These are phyloP conservation scores for Chloroclysta siterata DNA, from an alignment of 2,888 invertebrate species.

Conservation along the genomic window DNA sequence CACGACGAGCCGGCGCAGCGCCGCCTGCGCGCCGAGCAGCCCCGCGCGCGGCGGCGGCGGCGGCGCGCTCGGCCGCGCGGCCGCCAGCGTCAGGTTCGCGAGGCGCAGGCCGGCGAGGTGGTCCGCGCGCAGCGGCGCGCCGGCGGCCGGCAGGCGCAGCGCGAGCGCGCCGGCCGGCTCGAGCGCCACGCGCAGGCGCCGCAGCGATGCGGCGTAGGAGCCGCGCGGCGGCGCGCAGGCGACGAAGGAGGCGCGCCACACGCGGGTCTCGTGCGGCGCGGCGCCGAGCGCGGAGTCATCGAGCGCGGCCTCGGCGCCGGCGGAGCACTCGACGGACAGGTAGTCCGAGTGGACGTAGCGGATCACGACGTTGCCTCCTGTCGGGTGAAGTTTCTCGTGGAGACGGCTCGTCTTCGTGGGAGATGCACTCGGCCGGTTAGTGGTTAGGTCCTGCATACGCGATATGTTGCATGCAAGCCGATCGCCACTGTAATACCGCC, in stretches of 20 bases:
- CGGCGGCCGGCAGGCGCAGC: constrained; percentile 23
- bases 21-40: constrained; percentile 20
- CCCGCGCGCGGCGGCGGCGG: constrained; percentile 24
- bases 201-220: constrained; percentile 21
- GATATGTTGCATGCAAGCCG: too few relatives aligned
- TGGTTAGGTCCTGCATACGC: too few relatives aligned
- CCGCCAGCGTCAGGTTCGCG: constrained; percentile 25
- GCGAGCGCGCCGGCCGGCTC: not conserved
- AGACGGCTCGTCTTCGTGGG: too few relatives aligned
- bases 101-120: constrained; percentile 33
- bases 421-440: too few relatives aligned
- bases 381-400: not conserved
- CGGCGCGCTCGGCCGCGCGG: constrained; percentile 27
- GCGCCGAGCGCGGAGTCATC: not conserved
- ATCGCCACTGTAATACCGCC: too few relatives aligned
- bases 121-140: constrained; percentile 19
- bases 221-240: constrained; percentile 24
- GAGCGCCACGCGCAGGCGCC: constrained; percentile 29
- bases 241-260: constrained; percentile 4
- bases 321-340: constrained; percentile 8
- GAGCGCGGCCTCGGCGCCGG: not conserved
- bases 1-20: constrained; percentile 25
- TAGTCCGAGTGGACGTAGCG: constrained; percentile 1
- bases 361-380: constrained; percentile 11
- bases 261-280: constrained; percentile 3